Conservation (phyloP, 1,140 invertebrate genomes). For the Panulirus ornatus region DNA sequence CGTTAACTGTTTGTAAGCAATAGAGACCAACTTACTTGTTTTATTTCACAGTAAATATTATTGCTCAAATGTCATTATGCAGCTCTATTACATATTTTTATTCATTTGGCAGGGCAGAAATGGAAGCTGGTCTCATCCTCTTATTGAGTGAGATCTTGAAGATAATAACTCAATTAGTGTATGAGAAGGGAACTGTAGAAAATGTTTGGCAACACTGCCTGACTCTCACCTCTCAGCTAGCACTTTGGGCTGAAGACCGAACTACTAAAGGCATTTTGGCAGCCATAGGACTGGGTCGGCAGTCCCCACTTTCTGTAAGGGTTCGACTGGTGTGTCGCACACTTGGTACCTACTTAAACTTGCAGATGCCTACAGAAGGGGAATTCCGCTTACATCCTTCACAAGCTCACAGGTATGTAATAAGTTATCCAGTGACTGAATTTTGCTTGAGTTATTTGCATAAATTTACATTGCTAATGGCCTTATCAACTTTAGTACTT, state of each 20-base stretch:
- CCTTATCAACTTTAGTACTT: too few relatives aligned
- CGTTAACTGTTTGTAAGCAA: too few relatives aligned
- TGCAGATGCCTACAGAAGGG: conserved; percentile 57
- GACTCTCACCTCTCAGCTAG: conserved; percentile 79
- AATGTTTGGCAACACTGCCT: conserved; percentile 80
- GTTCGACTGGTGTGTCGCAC: conserved; percentile 53
- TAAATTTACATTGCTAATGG: too few relatives aligned
- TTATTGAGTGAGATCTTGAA: conserved; percentile 82
- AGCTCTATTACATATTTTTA: neutral
- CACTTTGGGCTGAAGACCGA: conserved; percentile 81
- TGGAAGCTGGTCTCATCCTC: conserved; percentile 82
- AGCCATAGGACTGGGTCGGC: conserved; percentile 83
- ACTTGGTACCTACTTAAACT: conserved; percentile 58
- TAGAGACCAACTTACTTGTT: too few relatives aligned
- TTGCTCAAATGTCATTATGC: neutral
- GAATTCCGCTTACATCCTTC: conserved; percentile 55
- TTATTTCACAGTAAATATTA: too few relatives aligned
- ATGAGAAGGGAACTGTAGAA: conserved; percentile 76
- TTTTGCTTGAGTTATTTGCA: neutral
- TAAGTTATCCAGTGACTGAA: too few relatives aligned
- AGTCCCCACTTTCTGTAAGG: conserved; percentile 80
- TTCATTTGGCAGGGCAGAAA: conserved; percentile 79
- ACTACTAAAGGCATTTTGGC: conserved; percentile 82
- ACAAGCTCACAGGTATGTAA: conserved; percentile 59
- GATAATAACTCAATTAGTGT: conserved; percentile 77